phyloP scores from a whole-genome alignment of 2,888 invertebrate species.

The Drosophila colorata region DNA sequence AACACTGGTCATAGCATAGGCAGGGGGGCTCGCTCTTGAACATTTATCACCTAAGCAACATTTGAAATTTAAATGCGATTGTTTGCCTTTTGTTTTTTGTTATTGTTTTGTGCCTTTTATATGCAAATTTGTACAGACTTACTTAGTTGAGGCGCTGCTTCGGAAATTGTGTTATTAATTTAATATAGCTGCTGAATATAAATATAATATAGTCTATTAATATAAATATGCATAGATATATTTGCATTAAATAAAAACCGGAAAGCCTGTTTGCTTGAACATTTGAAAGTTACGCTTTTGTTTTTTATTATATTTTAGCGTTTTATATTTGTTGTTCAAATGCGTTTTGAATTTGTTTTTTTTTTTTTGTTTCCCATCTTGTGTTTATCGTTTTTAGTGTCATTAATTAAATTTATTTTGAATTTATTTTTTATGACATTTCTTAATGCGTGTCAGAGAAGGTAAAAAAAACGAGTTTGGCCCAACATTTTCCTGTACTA shows the following conservation, averaged over 20 bases:
- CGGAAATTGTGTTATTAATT: constrained; percentile 48
- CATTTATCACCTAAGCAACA: constrained; percentile 62
- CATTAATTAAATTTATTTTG: constrained; percentile 31
- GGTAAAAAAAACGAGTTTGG: constrained; percentile 16
- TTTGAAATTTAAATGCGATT: constrained; percentile 55
- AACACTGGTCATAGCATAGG: constrained; percentile 6
- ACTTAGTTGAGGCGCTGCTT: constrained; percentile 20
- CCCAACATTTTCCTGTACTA: background rate
- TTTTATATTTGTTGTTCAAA: constrained; percentile 17
- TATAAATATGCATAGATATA: constrained; percentile 46
- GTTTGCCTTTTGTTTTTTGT: constrained; percentile 26
- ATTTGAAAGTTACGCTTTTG: constrained; percentile 28
- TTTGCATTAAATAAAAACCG: constrained; percentile 36
- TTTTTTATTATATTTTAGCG: constrained; percentile 13
- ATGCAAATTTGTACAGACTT: constrained; percentile 50
- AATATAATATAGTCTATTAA: constrained; percentile 36
- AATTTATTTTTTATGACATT: constrained; percentile 19
- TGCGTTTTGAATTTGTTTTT: constrained; percentile 13
- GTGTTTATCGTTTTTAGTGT: constrained; percentile 10
- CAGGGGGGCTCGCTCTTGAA: constrained; percentile 39
- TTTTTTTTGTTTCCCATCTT: background rate
- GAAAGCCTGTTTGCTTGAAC: constrained; percentile 26
- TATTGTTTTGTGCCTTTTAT: constrained; percentile 17
- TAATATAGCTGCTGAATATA: constrained; percentile 36
- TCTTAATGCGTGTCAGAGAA: constrained; percentile 9